Base-by-base conservation (phyloP, 2,113 vertebrate genomes). In the Apteryx owenii region DNA sequence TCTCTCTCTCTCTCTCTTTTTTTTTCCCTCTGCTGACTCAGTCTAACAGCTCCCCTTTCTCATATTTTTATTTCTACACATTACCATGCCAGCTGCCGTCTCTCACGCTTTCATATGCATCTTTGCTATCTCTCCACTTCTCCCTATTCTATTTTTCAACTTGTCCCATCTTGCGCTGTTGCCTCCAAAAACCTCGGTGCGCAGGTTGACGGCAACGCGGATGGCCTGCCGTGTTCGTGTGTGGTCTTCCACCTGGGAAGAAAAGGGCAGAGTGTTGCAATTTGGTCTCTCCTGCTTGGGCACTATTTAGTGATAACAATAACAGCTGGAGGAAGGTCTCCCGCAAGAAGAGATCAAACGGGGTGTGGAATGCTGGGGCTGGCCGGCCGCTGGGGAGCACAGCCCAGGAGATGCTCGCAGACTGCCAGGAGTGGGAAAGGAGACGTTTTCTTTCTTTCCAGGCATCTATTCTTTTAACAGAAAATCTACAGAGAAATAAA, bases 191-290 rank as follows among this genome's bases (percentile, higher is more conserved):
- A 9, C 58, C 7, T 0, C 44, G 4, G 46, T 17, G 29, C 0
- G 0, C 80, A 85, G 94, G 50, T 73, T 64, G 89, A 50, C 5
- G 28, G 17, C 83, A 48, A 83, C 83, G 36, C 3, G 1, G 21
- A 0, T 8, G 0, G 3, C 51, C 0, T 26, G 58, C 44, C 2
- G 4, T 58, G 89, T 79, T 72, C 4, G 26, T 95, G 96, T 93
- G 96, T 95, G 96, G 85, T 96, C 96, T 21, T 83, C 12, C 89
- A 95, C 96, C 92, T 92, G 96, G 88, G 66, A 8, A 31, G 33
- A 51, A 53, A 65, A 54, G 64, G 46, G 21, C 69, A 4, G 15
- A 70, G 71, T 1, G 2, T 66, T n/a, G 48, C 58, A 8, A 18
- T 42, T 72, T 50, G 12, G 46, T 44, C 84, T 82, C 68, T 85